Conservation (phyloP, 2,888 invertebrate genomes). For the Anticlea derivata region DNA sequence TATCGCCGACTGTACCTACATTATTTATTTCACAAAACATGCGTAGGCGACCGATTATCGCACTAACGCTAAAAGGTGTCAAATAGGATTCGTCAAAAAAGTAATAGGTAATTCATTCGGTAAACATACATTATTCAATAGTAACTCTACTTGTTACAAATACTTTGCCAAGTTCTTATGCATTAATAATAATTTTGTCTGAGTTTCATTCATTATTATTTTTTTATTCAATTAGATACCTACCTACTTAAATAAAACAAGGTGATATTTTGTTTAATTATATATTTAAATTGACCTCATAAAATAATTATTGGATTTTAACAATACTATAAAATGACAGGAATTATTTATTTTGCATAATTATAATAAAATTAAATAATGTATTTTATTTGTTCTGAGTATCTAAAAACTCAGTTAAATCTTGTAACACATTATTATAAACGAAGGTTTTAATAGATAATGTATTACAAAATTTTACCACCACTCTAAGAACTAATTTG, state of each 20-base stretch:
- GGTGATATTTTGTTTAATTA: slow-evolving; percentile 36
- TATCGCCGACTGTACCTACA: slow-evolving; percentile 26
- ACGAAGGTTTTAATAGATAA: too few species aligned
- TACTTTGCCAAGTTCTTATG: background rate
- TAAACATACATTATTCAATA: slow-evolving; percentile 15
- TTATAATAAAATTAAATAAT: too few species aligned
- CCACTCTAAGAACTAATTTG: background rate
- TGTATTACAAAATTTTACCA: slow-evolving; percentile 1
- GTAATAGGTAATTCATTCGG: slow-evolving; percentile 26
- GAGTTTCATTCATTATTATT: too few species aligned
- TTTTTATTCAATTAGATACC: too few species aligned
- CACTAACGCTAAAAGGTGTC: slow-evolving; percentile 31
- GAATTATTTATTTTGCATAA: too few species aligned
- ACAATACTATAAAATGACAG: too few species aligned
- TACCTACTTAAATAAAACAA: slow-evolving; percentile 33
- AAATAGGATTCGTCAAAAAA: slow-evolving; percentile 31
- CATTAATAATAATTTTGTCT: background rate
- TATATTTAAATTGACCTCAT: slow-evolving; percentile 48
- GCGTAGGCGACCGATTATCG: slow-evolving; percentile 28
- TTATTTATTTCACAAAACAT: slow-evolving; percentile 18
- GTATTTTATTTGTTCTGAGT: too few species aligned
- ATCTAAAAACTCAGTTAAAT: too few species aligned
- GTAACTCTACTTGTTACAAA: slow-evolving; percentile 24
- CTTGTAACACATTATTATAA: background rate
- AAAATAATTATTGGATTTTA: slow-evolving; percentile 2